Base-by-base conservation (phyloP, 1,140 invertebrate species). In the Hydropsyche tenuis region DNA sequence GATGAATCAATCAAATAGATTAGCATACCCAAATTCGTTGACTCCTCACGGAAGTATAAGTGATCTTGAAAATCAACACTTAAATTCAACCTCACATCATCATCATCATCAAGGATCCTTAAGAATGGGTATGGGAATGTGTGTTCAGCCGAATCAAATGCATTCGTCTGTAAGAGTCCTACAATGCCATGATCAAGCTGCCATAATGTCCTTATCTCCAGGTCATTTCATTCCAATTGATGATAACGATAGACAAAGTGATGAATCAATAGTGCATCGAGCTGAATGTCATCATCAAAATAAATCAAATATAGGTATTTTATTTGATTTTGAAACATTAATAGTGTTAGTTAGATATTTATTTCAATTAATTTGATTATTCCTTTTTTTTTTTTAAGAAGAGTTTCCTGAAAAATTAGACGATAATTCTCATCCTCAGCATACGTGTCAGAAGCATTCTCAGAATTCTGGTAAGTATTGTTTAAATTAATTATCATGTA, bases 371-470 rank as follows among this genome's bases (percentile, higher is more conserved):
- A 65, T 42, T 16, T 5, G 12, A 5, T 65, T 43, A 51, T 14
- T 48, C 48, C 14, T 48, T 22, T n/a, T 7, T 56, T 43, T 60
- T 73, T 18, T 72, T 63, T 18, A 43, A 71, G 76, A 75, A 23
- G 69, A 73, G 12, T 77, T 75, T 43, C 68, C 73, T 12, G 76
- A 77, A 71, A 73, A 75, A 20, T 48, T 73, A n/a, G 73, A 75
- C 42, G 76, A 77, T 6, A 42, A 45, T 53, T 71, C 72, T 65
- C 75, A 60, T 30, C 1, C 20, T 60, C 69, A 77, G 27, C 76
- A 77, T 53, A 71, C 73, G 7, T 77, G 76, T 66, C 76, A 77
- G 56, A 77, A 77, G n/a, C 73, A 77, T 56, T 48, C 53, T 18
- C 76, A 75, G 43, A 51, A 66, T 68, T 27, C 73, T 53, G 76